Base-by-base conservation (phyloP, 2,113 vertebrate genomes). In the Leiothrix lutea region DNA sequence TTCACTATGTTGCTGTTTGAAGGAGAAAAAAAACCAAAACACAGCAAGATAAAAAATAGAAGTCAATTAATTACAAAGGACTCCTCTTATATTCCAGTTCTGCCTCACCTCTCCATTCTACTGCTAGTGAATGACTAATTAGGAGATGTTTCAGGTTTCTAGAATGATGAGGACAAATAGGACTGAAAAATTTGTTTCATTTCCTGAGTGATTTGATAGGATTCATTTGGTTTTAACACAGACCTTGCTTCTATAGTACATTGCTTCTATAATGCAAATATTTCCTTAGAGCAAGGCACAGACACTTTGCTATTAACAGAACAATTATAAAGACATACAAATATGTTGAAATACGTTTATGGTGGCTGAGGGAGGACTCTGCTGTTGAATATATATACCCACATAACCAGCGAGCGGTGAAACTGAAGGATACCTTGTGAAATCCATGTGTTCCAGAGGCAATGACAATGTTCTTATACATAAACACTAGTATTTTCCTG, bases 21-120 rank as follows among this genome's bases (percentile, higher is more conserved):
- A 94, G 62, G 18, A 91, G n/a, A 21, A 64, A 88, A 87, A 81
- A 83, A 50, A 51, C 1, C 5, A 42, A 62, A 58, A 1, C 9
- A 58, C 22, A 83, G 31, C 11, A 78, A 87, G 57, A 51, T 38
- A 81, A 91, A 95, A 96, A 91, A 75, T 38, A 92, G 22, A 64
- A 67, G 86, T 42, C 23, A 95, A 87, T 93, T 95, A 89, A 94
- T 94, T 94, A 73, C 29, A 83, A 93, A 92, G 7, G 24, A 80
- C 70, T 86, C 40, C 15, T 94, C 80, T 94, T 82, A 79, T 79
- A 91, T 93, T 96, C 83, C 89, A 82, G 44, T 48, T 90, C 60
- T 93, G 42, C 18, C 50, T 87, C 23, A 82, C 33, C 23, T 91
- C 40, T 71, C 31, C 13, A 20, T 85, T 87, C 72, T 60, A 24